These are phyloP conservation scores for Trachelus troglodyta DNA, from an alignment of 2,888 invertebrate species.

Conservation along the genomic window DNA sequence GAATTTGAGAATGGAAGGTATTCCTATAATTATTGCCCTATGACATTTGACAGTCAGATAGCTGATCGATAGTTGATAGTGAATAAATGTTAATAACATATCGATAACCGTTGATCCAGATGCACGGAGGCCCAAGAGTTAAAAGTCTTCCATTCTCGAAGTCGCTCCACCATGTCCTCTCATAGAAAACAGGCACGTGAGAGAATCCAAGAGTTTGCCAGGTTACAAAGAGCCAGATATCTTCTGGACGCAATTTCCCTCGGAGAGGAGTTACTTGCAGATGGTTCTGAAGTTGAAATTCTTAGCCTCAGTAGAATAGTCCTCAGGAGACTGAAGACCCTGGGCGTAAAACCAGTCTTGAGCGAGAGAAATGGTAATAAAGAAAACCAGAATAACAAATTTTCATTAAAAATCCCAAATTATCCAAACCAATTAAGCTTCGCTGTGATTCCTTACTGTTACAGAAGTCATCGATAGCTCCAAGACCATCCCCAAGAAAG, in stretches of 20 bases:
- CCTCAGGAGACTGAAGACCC: constrained; percentile 72
- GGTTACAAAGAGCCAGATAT: constrained; percentile 52
- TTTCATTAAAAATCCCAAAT: constrained; percentile 26
- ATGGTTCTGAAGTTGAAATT: constrained; percentile 79
- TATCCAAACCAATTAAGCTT: constrained; percentile 5
- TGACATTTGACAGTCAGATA: neutral
- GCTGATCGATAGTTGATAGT: neutral
- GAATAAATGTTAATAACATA: neutral
- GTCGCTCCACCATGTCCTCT: constrained; percentile 38
- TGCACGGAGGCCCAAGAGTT: neutral
- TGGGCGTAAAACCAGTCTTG: constrained; percentile 35
- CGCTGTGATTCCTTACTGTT: neutral
- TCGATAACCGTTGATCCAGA: neutral
- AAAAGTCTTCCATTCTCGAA: constrained; percentile 22
- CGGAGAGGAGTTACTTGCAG: constrained; percentile 69
- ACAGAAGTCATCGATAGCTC: constrained; percentile 12
- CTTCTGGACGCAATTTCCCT: constrained; percentile 57
- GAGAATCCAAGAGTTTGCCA: constrained; percentile 55
- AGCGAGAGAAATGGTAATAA: neutral
- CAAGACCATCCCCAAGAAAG: constrained; percentile 25
- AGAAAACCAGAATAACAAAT: neutral
- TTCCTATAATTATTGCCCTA: neutral
- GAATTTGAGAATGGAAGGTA: neutral
- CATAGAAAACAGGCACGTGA: constrained; percentile 54
- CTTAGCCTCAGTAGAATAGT: constrained; percentile 76